These are phyloP conservation scores for Zeugodacus cucurbitae DNA, from an alignment of 1,140 invertebrate species.

Conservation along the genomic window DNA sequence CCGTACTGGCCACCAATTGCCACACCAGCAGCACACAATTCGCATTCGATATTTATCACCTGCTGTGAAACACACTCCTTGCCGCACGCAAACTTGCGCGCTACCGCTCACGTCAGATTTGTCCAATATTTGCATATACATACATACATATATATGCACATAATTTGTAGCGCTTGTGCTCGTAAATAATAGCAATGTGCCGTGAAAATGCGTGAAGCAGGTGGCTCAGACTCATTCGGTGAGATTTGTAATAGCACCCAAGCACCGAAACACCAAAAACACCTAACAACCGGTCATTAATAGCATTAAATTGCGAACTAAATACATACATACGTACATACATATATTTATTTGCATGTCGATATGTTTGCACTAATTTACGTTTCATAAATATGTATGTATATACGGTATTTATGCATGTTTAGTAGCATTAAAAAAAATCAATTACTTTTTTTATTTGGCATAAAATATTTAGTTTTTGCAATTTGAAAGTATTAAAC, in stretches of 20 bases:
- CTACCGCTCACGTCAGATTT: neutral
- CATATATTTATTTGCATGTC: neutral
- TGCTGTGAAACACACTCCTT: neutral
- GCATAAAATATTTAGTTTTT: neutral
- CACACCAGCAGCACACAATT: neutral
- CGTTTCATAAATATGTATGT: neutral
- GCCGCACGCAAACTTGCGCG: neutral
- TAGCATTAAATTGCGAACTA: neutral
- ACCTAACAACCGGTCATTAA: neutral
- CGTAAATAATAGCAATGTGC: neutral
- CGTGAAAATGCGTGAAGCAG: constrained; percentile 16
- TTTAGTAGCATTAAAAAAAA: neutral
- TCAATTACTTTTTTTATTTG: neutral
- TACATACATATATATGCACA: neutral
- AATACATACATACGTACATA: neutral
- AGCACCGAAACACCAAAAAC: neutral
- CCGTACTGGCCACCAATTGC: neutral
- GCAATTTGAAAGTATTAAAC: neutral
- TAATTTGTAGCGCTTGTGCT: neutral
- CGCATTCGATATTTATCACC: constrained; percentile 8
- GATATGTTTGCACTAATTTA: neutral
- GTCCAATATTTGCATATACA: neutral
- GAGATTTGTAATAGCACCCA: neutral
- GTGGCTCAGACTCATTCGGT: neutral
- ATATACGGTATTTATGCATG: neutral